phyloP scores from a whole-genome alignment of 92 coral and sea anemone genomes.

The Porites rus region DNA sequence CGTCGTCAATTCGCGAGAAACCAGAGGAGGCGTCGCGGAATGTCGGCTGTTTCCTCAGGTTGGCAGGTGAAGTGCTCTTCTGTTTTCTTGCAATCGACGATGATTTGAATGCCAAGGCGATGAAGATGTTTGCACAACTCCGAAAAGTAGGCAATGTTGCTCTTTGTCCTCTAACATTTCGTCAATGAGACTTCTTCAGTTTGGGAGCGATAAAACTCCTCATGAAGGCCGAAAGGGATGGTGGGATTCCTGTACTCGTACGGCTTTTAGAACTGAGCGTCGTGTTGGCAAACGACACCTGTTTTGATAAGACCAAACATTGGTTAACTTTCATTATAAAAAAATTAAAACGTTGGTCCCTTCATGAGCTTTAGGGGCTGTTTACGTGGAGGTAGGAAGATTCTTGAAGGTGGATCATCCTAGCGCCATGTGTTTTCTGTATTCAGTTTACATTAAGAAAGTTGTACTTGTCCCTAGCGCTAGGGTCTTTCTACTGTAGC shows the following conservation, averaged over 20 bases:
- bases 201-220: conserved; percentile 93
- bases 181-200: conserved; percentile 64
- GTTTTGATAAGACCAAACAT: background rate
- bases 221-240: conserved; percentile 83
- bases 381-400: too few relatives aligned
- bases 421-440: too few relatives aligned
- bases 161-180: background rate
- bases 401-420: too few relatives aligned
- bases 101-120: background rate
- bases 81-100: background rate
- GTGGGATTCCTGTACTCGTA: conserved; percentile 72
- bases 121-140: too few relatives aligned
- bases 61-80: background rate
- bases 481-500: too few relatives aligned
- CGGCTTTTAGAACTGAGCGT: conserved; percentile 59
- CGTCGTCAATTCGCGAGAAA: too few relatives aligned
- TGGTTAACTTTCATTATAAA: background rate
- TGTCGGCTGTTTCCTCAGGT: too few relatives aligned
- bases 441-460: too few relatives aligned
- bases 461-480: too few relatives aligned
- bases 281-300: conserved; percentile 74
- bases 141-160: background rate
- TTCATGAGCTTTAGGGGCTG: too few relatives aligned
- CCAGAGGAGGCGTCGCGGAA: too few relatives aligned
- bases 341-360: too few relatives aligned